Evolutionary conservation across 2,797 vertebrate genomes (phyloP), one percentile per base, ranked within the genome.

Genomic region (Pachyuromys duprasi): DNA sequence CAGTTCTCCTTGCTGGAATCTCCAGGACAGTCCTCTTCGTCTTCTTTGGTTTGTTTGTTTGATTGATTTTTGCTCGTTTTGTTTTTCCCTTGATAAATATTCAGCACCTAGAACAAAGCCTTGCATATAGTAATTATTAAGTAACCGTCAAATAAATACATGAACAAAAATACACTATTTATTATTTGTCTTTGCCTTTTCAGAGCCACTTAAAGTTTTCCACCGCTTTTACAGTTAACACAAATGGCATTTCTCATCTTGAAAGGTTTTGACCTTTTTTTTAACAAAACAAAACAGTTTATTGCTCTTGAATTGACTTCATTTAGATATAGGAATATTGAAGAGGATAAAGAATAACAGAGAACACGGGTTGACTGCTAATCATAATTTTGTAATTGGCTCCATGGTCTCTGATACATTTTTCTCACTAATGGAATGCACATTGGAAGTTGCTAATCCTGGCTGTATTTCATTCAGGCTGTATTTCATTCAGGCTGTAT

Each of bases 301-400:
- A 88, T n/a, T 89, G 67, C 0, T 55, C 94, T 63, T 89, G 39
- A 67, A 42, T 93, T 81, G 81, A 92, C 24, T 95, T 89, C 12
- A 8, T 86, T 42, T 78, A 8, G 14, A 53, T 89, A 36, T 31
- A 82, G 24, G 12, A 90, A 22, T 86, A 69, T 45, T 13, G 18
- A 74, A 72, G 20, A 89, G 2, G 15, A 55, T 69, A 76, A 84
- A 63, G 63, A 82, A 93, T 75, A 63, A 74, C 8, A 88, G 8
- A 65, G 6, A 12, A 49, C 55, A 31, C n/a, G 20, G 18, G 0
- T 49, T 22, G 13, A n/a, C 39, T 69, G 18, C 6, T 86, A 5
- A 26, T 53, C 65, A 72, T 74, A 65, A 60, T 18, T 86, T 88
- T 90, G 6, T 70, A 69, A 93, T 12, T 84, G 5, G 28, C 26